Evolutionary conservation across 2,888 invertebrate species (phyloP).

Genomic region (Trimorus sp.): DNA sequence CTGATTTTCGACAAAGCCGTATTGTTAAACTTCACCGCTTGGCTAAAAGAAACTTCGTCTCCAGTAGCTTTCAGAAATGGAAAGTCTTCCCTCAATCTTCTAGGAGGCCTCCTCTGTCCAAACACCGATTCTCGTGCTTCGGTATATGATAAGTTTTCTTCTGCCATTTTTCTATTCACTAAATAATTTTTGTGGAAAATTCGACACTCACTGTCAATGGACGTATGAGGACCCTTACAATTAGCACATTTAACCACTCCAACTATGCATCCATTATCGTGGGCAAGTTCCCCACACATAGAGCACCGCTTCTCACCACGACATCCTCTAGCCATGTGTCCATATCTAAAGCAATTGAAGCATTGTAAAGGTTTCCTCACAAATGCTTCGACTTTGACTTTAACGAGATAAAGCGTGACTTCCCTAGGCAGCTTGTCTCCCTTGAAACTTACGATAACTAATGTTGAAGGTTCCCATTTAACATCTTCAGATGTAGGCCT

Average conservation of each 20-base stretch:
- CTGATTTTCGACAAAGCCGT: too few relatives aligned
- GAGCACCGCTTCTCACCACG: neutral
- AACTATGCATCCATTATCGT: neutral
- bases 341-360: constrained; percentile 9
- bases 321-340: neutral
- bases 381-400: neutral
- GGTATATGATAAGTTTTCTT: constrained; percentile 19
- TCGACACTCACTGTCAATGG: neutral
- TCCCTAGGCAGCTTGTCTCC: too few relatives aligned
- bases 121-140: constrained; percentile 15
- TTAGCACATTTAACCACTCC: constrained; percentile 2
- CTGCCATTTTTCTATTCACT: constrained; percentile 21
- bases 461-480: too few relatives aligned
- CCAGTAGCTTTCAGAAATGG: too few relatives aligned
- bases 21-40: too few relatives aligned
- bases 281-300: neutral
- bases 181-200: constrained; percentile 1
- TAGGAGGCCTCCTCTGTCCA: neutral
- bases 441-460: too few relatives aligned
- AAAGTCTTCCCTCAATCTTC: constrained; percentile 19
- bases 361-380: neutral
- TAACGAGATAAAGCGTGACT: too few relatives aligned
- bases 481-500: too few relatives aligned
- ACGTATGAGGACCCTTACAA: constrained; percentile 11
- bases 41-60: too few relatives aligned